Conservation (phyloP, 2,888 invertebrate genomes). For the Drosophila setosimentum region DNA sequence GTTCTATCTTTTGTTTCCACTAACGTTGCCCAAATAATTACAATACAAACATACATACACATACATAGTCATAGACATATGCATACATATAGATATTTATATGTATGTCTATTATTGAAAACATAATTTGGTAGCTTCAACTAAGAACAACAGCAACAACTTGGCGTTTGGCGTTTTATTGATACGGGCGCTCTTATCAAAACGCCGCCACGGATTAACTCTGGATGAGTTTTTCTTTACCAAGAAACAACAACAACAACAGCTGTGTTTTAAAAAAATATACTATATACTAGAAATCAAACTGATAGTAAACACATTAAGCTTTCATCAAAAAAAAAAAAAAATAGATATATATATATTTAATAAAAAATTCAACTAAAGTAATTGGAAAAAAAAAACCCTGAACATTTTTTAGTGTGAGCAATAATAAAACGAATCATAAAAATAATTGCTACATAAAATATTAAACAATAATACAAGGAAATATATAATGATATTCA, state of each 20-base stretch:
- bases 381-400: neutral
- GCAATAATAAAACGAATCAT: neutral
- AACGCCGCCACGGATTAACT: conserved; percentile 69
- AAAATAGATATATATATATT: neutral
- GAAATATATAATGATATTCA: neutral
- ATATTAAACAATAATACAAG: neutral
- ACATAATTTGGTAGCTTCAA: conserved; percentile 40
- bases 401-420: neutral
- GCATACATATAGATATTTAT: neutral
- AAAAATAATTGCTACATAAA: neutral
- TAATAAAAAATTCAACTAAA: neutral
- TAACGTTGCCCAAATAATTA: conserved; percentile 60
- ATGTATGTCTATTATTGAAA: conserved; percentile 8
- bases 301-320: conserved; percentile 54
- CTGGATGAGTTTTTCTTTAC: conserved; percentile 59
- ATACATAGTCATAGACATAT: neutral
- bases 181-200: conserved; percentile 68
- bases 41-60: conserved; percentile 37
- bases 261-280: neutral
- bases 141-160: conserved; percentile 31
- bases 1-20: conserved; percentile 30
- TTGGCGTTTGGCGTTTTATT: conserved; percentile 50
- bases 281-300: neutral
- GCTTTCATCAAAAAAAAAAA: conserved; percentile 24
- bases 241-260: conserved; percentile 33